Evolutionary conservation across 2,888 invertebrate genomes (phyloP).

Genomic region (Blomia tropicalis): DNA sequence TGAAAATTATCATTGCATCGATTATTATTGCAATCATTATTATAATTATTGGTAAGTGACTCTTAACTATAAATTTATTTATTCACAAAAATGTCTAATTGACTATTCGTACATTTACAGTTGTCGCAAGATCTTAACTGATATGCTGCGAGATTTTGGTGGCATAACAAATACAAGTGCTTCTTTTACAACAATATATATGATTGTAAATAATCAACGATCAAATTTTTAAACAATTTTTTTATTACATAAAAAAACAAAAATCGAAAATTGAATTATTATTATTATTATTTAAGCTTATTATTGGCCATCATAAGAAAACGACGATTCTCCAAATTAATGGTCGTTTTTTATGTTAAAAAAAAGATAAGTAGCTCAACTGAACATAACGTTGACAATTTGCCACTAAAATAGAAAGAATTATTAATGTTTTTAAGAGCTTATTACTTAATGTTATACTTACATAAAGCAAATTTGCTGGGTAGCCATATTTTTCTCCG

Average conservation of each 20-base stretch:
- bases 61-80: not conserved
- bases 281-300: too few species aligned
- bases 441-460: not conserved
- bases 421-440: not conserved
- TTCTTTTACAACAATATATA: not conserved
- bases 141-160: not conserved
- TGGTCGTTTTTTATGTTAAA: too few species aligned
- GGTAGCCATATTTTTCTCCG: conserved; percentile 1
- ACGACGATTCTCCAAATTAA: too few species aligned
- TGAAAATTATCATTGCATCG: conserved; percentile 27
- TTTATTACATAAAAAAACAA: too few species aligned
- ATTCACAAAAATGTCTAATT: not conserved
- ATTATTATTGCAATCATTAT: conserved; percentile 25
- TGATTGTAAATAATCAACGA: too few species aligned
- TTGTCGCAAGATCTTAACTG: not conserved
- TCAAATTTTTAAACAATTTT: too few species aligned
- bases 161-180: not conserved
- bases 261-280: too few species aligned
- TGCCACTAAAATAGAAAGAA: conserved; percentile 2
- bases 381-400: conserved; percentile 1
- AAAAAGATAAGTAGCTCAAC: too few species aligned
- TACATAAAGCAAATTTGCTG: conserved; percentile 12
- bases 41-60: conserved; percentile 26
- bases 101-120: not conserved
- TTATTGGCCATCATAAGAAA: too few species aligned